These are phyloP conservation scores for Ageneiosus marmoratus DNA, from an alignment of 2,113 vertebrate species.

Conservation along the genomic window DNA sequence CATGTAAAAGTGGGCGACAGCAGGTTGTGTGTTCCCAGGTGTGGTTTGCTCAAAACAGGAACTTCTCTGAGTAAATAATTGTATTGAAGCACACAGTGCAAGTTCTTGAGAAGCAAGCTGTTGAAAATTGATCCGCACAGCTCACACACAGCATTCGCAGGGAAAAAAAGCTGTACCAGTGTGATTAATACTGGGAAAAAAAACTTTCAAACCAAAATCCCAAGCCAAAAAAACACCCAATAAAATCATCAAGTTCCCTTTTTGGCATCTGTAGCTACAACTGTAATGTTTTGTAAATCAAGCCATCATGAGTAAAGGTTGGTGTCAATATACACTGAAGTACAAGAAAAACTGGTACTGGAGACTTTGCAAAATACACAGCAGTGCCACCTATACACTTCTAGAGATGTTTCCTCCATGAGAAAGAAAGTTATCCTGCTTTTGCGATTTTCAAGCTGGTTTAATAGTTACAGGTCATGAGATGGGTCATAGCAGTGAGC, in stretches of 20 bases:
- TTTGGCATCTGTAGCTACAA: background rate
- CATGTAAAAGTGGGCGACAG: slow-evolving; percentile 37
- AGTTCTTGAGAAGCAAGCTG: background rate
- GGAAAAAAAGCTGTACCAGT: background rate
- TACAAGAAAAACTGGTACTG: too few relatives aligned
- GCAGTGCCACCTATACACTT: too few relatives aligned
- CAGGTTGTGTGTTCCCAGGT: slow-evolving; percentile 56
- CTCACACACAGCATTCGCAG: background rate
- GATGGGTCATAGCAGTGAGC: too few relatives aligned
- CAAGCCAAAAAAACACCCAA: background rate
- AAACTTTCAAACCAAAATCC: background rate
- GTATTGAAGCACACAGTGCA: slow-evolving; percentile 12
- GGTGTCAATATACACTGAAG: background rate
- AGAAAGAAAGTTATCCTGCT: too few relatives aligned
- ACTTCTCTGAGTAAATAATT: slow-evolving; percentile 44
- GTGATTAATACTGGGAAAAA: background rate
- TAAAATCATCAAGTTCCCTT: background rate
- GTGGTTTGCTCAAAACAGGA: slow-evolving; percentile 54
- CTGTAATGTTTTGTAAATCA: background rate
- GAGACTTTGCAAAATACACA: too few relatives aligned
- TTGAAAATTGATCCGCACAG: background rate
- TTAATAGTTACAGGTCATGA: too few relatives aligned
- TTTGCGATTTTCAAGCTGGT: too few relatives aligned
- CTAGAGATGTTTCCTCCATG: too few relatives aligned
- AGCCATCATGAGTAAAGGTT: background rate